These are phyloP conservation scores for Drosophila cardini DNA, from an alignment of 1,140 invertebrate genomes.

Conservation along the genomic window DNA sequence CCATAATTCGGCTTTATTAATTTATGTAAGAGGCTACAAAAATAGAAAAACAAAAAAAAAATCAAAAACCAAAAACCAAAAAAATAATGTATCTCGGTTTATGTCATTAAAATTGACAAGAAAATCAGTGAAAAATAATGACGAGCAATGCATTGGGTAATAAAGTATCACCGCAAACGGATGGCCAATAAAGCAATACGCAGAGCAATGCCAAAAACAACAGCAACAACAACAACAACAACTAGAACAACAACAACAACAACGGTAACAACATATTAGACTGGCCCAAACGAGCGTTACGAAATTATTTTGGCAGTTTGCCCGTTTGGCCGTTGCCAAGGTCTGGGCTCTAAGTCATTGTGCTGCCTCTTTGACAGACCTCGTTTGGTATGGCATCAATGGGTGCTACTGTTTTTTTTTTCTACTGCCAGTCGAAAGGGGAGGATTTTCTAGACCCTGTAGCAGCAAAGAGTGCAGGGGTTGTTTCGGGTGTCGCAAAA, in stretches of 20 bases:
- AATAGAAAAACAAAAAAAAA: too few species aligned
- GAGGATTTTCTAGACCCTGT: too few species aligned
- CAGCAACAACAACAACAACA: not conserved
- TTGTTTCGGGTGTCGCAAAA: too few species aligned
- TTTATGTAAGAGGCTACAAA: constrained; percentile 5
- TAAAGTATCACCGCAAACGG: constrained; percentile 4
- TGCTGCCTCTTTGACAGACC: constrained; percentile 12
- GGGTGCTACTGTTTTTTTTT: not conserved
- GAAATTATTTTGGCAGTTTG: constrained; percentile 73
- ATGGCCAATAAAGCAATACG: not conserved
- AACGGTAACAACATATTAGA: constrained; percentile 1
- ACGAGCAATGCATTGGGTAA: constrained; percentile 24
- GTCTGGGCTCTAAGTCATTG: constrained; percentile 35
- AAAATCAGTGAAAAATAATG: constrained; percentile 24
- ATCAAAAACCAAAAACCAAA: not conserved
- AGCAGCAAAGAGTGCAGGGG: too few species aligned
- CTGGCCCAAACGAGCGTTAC: constrained; percentile 62
- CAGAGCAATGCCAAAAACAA: not conserved
- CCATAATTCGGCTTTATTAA: constrained; percentile 63
- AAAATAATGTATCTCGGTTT: constrained; percentile 31
- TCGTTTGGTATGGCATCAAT: constrained; percentile 11
- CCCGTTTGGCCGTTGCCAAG: constrained; percentile 57
- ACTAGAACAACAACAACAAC: not conserved
- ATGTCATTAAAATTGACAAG: constrained; percentile 54
- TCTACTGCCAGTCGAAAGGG: constrained; percentile 9